Percentiles rank a stretch among this genome's conserved stretches.
phyloP scores from a whole-genome alignment of 2,888 invertebrate species.

The Mythimna albipuncta region DNA sequence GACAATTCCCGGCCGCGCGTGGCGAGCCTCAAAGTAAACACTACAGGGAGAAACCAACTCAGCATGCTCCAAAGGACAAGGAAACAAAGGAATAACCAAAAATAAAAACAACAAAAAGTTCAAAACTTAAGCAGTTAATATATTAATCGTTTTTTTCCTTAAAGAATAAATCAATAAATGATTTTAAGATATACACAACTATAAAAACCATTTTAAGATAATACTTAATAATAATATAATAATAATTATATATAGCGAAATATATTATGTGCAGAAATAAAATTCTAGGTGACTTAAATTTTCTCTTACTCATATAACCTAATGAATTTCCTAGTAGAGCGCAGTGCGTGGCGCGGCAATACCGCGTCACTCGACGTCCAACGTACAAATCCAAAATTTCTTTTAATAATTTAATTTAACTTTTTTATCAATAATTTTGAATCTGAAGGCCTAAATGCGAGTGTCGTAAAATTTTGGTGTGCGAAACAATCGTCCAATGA shows the following conservation, averaged over 20 bases:
- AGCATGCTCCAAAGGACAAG: constrained; percentile 80
- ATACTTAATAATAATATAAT: constrained; percentile 91
- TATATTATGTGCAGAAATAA: constrained; percentile 91
- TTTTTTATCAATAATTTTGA: constrained; percentile 91
- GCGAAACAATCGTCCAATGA: constrained; percentile 88
- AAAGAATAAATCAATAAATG: constrained; percentile 90
- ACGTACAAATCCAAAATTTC: constrained; percentile 86
- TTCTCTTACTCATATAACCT: constrained; percentile 90
- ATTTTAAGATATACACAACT: constrained; percentile 90
- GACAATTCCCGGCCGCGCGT: constrained; percentile 84
- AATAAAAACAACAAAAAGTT: constrained; percentile 88
- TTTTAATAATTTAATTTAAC: constrained; percentile 87
- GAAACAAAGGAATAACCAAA: constrained; percentile 78
- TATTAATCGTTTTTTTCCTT: constrained; percentile 90
- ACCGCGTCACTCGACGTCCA: constrained; percentile 83
- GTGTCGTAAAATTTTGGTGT: constrained; percentile 92
- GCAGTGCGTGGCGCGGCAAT: constrained; percentile 71
- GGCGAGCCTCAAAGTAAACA: constrained; percentile 77
- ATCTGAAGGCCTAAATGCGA: constrained; percentile 93
- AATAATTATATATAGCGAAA: constrained; percentile 91
- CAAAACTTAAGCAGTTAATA: constrained; percentile 91
- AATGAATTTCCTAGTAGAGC: constrained; percentile 90
- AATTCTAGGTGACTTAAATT: constrained; percentile 91
- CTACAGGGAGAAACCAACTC: constrained; percentile 75
- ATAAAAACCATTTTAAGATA: constrained; percentile 91